phyloP scores from a whole-genome alignment of 2,888 invertebrate genomes.

The Synergus itoensis region DNA sequence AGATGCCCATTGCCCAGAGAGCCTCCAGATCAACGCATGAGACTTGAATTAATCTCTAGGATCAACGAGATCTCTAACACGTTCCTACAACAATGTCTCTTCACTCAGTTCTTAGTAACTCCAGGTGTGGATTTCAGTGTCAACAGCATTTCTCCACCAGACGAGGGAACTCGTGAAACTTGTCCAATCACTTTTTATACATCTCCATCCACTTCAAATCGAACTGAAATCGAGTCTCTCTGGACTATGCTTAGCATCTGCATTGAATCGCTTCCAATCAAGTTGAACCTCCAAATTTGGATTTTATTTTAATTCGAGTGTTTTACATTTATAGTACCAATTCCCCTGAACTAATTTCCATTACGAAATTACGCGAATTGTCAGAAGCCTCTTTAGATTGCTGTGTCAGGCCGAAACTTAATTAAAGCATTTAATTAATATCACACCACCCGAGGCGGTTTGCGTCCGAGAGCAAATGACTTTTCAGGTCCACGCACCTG shows the following conservation, averaged over 20 bases:
- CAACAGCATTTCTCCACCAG: conserved; percentile 34
- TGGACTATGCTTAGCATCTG: too few species aligned
- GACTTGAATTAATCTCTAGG: conserved; percentile 24
- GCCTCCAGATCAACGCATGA: conserved; percentile 16
- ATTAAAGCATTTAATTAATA: conserved; percentile 39
- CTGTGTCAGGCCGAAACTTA: conserved; percentile 27
- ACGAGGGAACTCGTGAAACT: conserved; percentile 31
- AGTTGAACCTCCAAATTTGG: neutral
- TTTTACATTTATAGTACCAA: conserved; percentile 15
- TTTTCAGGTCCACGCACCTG: conserved; percentile 61
- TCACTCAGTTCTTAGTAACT: conserved; percentile 12
- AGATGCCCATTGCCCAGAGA: conserved; percentile 38
- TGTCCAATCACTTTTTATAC: conserved; percentile 28
- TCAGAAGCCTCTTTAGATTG: conserved; percentile 4
- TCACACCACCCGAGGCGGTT: conserved; percentile 17
- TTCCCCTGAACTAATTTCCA: conserved; percentile 1
- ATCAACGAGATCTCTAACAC: conserved; percentile 30
- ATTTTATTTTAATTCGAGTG: neutral
- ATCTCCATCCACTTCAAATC: neutral
- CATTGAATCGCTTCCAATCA: neutral
- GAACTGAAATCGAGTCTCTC: neutral
- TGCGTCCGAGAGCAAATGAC: conserved; percentile 57
- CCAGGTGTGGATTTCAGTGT: conserved; percentile 35
- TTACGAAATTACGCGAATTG: conserved; percentile 1
- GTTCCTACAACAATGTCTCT: conserved; percentile 33